Conservation (phyloP, 2,888 invertebrate genomes). For the Mesorhabditis spiculigera region DNA sequence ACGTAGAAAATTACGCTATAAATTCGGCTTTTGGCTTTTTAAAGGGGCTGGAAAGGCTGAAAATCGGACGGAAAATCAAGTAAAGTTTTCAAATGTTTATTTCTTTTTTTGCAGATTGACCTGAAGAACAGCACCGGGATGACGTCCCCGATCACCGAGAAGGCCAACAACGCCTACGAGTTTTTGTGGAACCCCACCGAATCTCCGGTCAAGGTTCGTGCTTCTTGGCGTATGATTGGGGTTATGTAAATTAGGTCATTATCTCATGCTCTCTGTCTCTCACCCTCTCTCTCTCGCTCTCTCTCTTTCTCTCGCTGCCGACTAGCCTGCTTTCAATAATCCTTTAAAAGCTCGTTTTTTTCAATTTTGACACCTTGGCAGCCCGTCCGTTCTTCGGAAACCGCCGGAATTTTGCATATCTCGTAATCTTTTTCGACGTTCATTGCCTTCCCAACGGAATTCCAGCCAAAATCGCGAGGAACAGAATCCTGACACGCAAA, state of each 20-base stretch:
- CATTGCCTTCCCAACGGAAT: too few relatives aligned
- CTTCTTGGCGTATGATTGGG: not conserved
- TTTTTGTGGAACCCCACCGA: constrained; percentile 96
- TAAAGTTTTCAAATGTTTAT: not conserved
- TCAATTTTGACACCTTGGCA: too few relatives aligned
- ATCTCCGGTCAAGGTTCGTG: constrained; percentile 45
- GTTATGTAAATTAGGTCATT: not conserved
- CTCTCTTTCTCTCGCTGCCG: too few relatives aligned
- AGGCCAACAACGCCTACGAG: constrained; percentile 95
- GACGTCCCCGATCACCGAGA: constrained; percentile 70
- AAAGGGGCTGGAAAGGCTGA: not conserved
- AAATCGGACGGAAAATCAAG: not conserved
- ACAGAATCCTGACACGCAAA: too few relatives aligned
- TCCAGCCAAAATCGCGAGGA: too few relatives aligned
- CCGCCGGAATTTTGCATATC: too few relatives aligned
- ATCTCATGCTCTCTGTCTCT: not conserved
- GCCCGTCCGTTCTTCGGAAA: too few relatives aligned
- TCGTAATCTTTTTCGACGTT: too few relatives aligned
- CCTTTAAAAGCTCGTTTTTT: too few relatives aligned
- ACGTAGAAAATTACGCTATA: too few relatives aligned
- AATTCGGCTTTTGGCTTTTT: too few relatives aligned
- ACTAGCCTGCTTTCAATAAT: not conserved
- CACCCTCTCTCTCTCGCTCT: not conserved
- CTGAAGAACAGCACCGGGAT: constrained; percentile 96
- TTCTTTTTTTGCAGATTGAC: constrained; percentile 73